Conservation (phyloP, 2,113 vertebrate species). For the Silurus meridionalis region DNA sequence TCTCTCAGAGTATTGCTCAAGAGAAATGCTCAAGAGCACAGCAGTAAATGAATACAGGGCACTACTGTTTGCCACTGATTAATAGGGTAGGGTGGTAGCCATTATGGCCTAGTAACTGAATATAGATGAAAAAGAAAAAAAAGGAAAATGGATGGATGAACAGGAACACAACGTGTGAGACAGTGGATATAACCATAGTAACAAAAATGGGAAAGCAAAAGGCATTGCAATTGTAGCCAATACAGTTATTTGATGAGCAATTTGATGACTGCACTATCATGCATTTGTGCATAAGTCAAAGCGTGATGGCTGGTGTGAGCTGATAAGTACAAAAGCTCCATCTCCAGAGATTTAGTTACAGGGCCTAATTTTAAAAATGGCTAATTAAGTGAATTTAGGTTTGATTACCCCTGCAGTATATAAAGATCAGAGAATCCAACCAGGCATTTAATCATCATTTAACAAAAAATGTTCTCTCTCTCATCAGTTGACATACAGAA, state of each 20-base stretch:
- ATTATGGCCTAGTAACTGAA: slow-evolving; percentile 11
- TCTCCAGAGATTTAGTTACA: neutral
- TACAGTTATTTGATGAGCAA: neutral
- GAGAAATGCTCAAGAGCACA: slow-evolving; percentile 4
- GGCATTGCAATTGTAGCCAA: neutral
- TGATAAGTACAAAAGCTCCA: neutral
- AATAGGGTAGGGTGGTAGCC: neutral
- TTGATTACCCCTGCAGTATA: neutral
- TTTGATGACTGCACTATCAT: neutral
- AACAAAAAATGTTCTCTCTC: neutral
- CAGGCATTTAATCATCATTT: neutral
- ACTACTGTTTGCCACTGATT: slow-evolving; percentile 11
- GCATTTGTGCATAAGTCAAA: neutral
- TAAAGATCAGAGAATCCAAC: neutral
- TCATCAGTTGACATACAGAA: neutral
- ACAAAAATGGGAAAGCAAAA: neutral
- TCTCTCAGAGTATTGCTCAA: no score
- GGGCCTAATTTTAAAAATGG: neutral
- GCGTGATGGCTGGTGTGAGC: neutral
- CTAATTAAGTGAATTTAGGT: neutral
- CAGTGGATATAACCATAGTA: neutral
- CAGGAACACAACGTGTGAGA: neutral
- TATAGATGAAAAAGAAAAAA: slow-evolving; percentile 7
- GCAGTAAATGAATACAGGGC: slow-evolving; percentile 7
- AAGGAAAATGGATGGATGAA: neutral